Evolutionary conservation across 2,888 invertebrate genomes (phyloP), one percentile per base, ranked within the genome.

Genomic region (Rhagophthalmus giganteus): DNA sequence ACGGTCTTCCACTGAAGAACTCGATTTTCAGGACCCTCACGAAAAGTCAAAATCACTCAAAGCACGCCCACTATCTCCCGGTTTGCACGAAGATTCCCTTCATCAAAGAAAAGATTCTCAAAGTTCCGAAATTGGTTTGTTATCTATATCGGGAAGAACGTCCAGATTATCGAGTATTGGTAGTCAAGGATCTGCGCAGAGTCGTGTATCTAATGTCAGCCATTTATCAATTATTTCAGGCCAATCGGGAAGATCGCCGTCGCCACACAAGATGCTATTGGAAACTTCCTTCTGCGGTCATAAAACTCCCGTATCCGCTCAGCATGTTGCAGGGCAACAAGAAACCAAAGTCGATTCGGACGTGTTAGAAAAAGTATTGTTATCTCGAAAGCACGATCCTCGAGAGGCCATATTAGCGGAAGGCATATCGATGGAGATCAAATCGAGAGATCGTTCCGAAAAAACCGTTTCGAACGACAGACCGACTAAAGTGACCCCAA

Each of bases 211-310:
- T 72, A 81, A 80, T 9, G 76, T 79, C 2, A 81, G 81, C 60
- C 79, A 79, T 52, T 67, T 81, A 32, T 82, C 81, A 1, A 78
- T 79, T 11, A 72, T 79, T 31, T 81, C 81, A 1, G 80, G 78
- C 1, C 79, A 77, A 46, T 81, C 82, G 8, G 71, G 69, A 9
- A 69, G 69, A 27, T 68, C 77, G 12, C 91, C 93, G 1, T 92
- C 92, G 8, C 93, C 93, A n/a, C 92, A 93, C 77, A 88, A 88
- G 73, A 90, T 91, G 85, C 78, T 92, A 44, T 78, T 93, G 49
- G 93, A 93, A 76, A 94, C 93, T 0, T 92, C 92, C 0, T 94
- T 94, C 72, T 93, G 92, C 73, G 93, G 93, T 1, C 87, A 86
- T 37, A 90, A 90, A 67, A 87, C 90, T 1, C 68, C 69, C 1